A percentile compares a stretch with the other conserved stretches of the same genome.
These are phyloP conservation scores for Prionailurus viverrinus DNA, from an alignment of 2,113 vertebrate species.

Conservation along the genomic window DNA sequence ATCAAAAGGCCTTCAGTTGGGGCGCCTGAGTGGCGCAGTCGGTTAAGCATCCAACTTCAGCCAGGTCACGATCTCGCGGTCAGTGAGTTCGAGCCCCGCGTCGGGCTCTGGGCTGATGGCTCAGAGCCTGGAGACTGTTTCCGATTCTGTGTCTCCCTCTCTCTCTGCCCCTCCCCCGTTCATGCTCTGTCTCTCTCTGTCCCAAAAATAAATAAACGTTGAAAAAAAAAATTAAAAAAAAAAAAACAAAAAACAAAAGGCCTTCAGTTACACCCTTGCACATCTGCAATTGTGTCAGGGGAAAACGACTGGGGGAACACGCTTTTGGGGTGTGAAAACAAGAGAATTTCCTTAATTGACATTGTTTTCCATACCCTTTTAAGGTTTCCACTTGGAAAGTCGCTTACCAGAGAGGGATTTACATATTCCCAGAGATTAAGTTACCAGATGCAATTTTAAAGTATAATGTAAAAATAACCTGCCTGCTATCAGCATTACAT, in stretches of 20 bases:
- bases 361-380: constrained; percentile 33
- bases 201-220: too few species aligned
- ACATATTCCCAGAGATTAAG: neutral
- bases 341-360: constrained; percentile 60
- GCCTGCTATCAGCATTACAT: constrained; percentile 16
- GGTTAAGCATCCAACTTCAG: too few species aligned
- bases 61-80: too few species aligned
- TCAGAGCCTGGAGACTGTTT: too few species aligned
- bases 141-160: too few species aligned
- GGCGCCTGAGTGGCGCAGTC: too few species aligned
- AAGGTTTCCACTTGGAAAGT: constrained; percentile 17
- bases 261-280: neutral
- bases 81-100: too few species aligned
- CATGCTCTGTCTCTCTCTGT: too few species aligned
- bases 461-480: constrained; percentile 59
- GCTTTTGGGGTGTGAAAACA: constrained; percentile 24
- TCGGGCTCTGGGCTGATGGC: too few species aligned
- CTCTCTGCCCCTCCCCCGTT: too few species aligned
- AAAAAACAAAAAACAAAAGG: neutral
- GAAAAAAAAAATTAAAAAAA: too few species aligned
- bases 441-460: constrained; percentile 66
- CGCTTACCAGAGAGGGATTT: constrained; percentile 45
- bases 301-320: neutral
- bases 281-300: neutral
- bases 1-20: neutral